Evolutionary conservation across 2,888 invertebrate species (phyloP).

Genomic region (Cerastis leucographa): DNA sequence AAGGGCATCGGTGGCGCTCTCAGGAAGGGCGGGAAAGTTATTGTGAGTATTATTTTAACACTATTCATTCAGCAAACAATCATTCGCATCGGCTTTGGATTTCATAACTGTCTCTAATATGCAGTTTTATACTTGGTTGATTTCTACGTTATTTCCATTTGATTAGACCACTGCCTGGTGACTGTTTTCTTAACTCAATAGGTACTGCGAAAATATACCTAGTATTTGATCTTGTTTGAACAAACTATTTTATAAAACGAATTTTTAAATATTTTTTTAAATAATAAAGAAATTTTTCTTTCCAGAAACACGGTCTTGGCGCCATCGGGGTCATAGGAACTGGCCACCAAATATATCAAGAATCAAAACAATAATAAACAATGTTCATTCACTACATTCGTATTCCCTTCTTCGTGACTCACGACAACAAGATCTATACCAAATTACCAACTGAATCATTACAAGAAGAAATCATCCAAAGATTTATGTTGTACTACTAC

Average conservation of each 20-base stretch:
- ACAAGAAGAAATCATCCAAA: constrained; percentile 34
- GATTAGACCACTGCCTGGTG: too few species aligned
- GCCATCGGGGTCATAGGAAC: constrained; percentile 67
- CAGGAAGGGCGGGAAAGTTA: constrained; percentile 68
- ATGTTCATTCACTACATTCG: neutral
- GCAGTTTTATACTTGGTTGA: neutral
- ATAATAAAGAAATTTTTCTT: too few species aligned
- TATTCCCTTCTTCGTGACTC: neutral
- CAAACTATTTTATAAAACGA: neutral
- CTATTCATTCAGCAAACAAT: neutral
- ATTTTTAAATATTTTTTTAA: too few species aligned
- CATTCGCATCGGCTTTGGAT: neutral
- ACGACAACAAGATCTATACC: constrained; percentile 7
- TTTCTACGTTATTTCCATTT: neutral
- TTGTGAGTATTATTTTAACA: constrained; percentile 61
- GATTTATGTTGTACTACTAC: too few species aligned
- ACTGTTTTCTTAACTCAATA: neutral
- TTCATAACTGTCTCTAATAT: neutral
- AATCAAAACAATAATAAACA: constrained; percentile 45
- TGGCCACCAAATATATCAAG: constrained; percentile 70
- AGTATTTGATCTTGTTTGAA: neutral
- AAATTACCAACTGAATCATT: neutral
- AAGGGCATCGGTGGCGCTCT: constrained; percentile 56
- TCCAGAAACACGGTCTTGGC: constrained; percentile 63
- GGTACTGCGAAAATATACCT: neutral